Conservation (phyloP, 2,888 invertebrate species). For the Trachelus tabidus region DNA sequence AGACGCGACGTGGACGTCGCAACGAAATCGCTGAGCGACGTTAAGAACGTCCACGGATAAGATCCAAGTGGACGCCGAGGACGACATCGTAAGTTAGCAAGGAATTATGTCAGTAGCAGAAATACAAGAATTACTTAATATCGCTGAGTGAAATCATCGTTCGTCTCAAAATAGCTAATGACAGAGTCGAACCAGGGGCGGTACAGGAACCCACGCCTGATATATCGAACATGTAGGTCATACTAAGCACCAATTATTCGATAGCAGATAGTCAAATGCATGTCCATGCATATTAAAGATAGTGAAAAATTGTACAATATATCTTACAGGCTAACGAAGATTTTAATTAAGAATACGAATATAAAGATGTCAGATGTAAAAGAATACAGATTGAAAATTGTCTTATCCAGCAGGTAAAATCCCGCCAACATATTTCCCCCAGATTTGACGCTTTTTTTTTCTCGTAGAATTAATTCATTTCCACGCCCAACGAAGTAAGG, state of each 20-base stretch:
- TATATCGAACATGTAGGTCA: background rate
- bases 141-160: slow-evolving; percentile 35
- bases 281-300: background rate
- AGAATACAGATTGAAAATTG: background rate
- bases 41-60: no score
- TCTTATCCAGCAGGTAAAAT: background rate
- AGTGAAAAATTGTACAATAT: background rate
- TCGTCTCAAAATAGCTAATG: slow-evolving; percentile 39
- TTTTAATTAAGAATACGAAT: background rate
- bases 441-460: background rate
- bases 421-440: background rate
- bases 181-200: slow-evolving; percentile 19
- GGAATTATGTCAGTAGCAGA: slow-evolving; percentile 29
- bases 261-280: background rate
- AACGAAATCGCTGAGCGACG: no score
- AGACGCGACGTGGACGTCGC: slow-evolving; percentile 23
- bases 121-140: slow-evolving; percentile 31
- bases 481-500: no score
- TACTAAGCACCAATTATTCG: background rate
- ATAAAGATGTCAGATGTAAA: background rate
- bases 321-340: background rate
- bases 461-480: no score
- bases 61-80: no score
- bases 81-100: background rate
- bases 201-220: background rate